Percentiles rank a stretch among this genome's conserved stretches.
These are phyloP conservation scores for Xiphorhynchus elegans DNA, from an alignment of 2,113 vertebrate species.

Conservation along the genomic window DNA sequence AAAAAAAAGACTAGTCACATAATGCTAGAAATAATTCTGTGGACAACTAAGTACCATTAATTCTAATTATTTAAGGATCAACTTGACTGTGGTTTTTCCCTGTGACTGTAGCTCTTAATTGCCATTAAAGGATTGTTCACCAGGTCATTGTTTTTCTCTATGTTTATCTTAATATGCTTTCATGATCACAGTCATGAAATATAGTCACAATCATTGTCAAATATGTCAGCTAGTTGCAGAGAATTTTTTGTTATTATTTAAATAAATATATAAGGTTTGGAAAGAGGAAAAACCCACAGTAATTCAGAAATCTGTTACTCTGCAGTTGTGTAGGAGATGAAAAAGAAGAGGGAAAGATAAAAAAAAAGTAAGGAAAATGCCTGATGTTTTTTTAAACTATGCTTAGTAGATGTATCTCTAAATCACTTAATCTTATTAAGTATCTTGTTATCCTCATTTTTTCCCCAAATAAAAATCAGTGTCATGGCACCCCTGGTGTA, in stretches of 20 bases:
- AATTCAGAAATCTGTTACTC: background rate
- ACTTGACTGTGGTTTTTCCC: background rate
- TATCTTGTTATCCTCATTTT: conserved; percentile 26
- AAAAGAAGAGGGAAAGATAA: background rate
- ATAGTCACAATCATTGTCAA: background rate
- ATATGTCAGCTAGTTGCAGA: background rate
- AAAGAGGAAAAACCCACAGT: background rate
- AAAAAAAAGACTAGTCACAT: background rate
- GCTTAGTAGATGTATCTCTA: conserved; percentile 18
- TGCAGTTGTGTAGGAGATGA: background rate
- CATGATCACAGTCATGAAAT: background rate
- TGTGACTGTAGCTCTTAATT: background rate
- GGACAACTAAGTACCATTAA: background rate
- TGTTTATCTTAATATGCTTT: background rate
- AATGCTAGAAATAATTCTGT: background rate
- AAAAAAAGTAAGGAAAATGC: background rate
- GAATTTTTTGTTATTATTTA: background rate
- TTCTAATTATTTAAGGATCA: background rate
- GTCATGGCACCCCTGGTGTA: background rate
- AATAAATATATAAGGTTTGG: background rate
- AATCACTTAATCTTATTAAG: conserved; percentile 58
- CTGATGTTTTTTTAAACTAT: background rate
- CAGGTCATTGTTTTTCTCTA: background rate
- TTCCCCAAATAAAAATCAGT: background rate
- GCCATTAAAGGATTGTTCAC: background rate